A percentile compares a stretch with the other conserved stretches of the same genome.
Evolutionary conservation across 2,888 invertebrate genomes (phyloP).

Genomic region (Sphaerophoria taeniata): DNA sequence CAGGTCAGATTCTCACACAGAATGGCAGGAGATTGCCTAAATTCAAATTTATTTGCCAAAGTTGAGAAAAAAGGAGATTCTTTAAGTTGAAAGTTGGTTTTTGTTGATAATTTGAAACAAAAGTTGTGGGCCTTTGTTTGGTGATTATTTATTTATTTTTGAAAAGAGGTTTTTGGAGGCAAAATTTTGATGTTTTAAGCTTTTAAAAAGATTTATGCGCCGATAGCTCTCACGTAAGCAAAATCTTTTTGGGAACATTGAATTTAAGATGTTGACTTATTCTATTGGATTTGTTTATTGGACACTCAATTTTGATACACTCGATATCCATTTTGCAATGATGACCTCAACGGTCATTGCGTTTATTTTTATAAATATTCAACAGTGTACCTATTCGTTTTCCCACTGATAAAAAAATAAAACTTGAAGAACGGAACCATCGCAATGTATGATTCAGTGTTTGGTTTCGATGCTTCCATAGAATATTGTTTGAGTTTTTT

Average conservation of each 20-base stretch:
- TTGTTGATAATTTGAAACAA: neutral
- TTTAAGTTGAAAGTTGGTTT: neutral
- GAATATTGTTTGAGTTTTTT: neutral
- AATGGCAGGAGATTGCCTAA: neutral
- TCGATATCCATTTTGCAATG: neutral
- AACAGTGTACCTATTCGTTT: neutral
- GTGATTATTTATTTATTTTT: neutral
- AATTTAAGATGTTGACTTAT: neutral
- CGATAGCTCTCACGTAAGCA: too few species aligned
- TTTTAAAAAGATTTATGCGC: neutral
- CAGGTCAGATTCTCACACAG: constrained; percentile 14
- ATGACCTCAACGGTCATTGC: neutral
- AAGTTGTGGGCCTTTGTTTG: neutral
- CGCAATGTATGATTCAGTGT: neutral
- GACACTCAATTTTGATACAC: neutral
- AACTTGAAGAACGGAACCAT: neutral
- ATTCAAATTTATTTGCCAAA: neutral
- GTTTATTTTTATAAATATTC: neutral
- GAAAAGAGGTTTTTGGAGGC: too few species aligned
- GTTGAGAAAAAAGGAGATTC: neutral
- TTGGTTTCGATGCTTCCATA: neutral
- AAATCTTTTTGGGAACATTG: too few species aligned
- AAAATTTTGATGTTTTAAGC: neutral
- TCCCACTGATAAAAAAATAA: neutral
- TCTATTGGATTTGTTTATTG: neutral